These are phyloP conservation scores for Deilephila porcellus DNA, from an alignment of 2,888 invertebrate species.

Conservation along the genomic window DNA sequence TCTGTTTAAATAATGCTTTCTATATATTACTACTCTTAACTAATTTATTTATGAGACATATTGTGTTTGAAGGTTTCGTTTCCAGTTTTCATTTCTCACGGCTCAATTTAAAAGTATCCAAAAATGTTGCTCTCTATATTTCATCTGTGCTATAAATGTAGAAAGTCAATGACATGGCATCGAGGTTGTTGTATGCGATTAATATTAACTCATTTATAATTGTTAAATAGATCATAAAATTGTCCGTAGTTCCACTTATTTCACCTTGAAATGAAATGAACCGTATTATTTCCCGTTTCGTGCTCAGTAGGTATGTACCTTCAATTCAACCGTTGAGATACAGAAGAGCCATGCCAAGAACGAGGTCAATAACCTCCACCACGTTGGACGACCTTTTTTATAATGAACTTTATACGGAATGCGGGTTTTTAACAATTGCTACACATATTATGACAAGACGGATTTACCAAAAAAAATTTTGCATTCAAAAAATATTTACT, in stretches of 20 bases:
- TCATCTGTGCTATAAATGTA: slow-evolving; percentile 3
- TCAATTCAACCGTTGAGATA: slow-evolving; percentile 71
- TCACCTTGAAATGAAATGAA: slow-evolving; percentile 72
- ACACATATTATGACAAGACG: neutral
- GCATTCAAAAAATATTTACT: neutral
- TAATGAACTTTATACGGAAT: slow-evolving; percentile 21
- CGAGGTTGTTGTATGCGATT: neutral
- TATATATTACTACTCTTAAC: too few species aligned
- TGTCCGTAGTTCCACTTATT: slow-evolving; percentile 39
- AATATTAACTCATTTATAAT: slow-evolving; percentile 30
- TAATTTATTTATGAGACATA: too few species aligned
- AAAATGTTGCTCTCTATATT: neutral
- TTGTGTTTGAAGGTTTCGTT: too few species aligned
- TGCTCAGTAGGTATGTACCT: slow-evolving; percentile 70
- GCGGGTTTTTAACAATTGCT: slow-evolving; percentile 8
- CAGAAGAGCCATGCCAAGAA: slow-evolving; percentile 60
- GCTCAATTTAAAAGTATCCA: too few species aligned
- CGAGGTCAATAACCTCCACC: slow-evolving; percentile 72
- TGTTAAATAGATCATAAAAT: slow-evolving; percentile 43
- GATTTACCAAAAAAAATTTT: neutral
- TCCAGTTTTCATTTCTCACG: neutral
- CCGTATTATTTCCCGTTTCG: slow-evolving; percentile 81
- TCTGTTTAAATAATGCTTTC: too few species aligned
- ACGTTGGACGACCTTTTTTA: slow-evolving; percentile 57
- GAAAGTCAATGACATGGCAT: neutral